Conservation (phyloP, 2,888 invertebrate species). For the Rhabditoides inermis region DNA sequence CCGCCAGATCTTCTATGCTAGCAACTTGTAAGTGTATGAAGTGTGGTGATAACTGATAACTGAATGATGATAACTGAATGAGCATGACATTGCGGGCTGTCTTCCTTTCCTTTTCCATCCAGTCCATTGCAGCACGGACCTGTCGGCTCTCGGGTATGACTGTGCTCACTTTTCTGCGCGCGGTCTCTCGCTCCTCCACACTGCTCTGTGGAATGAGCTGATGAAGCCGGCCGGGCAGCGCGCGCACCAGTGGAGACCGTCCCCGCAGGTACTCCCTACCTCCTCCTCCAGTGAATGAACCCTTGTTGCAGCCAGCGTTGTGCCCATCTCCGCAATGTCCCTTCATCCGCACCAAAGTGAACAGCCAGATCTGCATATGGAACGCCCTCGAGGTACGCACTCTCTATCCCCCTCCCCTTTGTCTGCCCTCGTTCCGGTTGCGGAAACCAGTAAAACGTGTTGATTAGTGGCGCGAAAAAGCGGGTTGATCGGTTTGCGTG, state of each 20-base stretch:
- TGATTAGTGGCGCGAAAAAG: too few relatives aligned
- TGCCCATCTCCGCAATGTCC: constrained; percentile 35
- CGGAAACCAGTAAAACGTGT: too few relatives aligned
- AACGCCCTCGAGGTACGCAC: constrained; percentile 14
- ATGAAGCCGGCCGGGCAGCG: constrained; percentile 9
- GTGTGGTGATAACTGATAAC: too few relatives aligned
- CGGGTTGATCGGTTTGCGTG: too few relatives aligned
- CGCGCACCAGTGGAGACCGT: background rate
- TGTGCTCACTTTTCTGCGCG: constrained; percentile 36
- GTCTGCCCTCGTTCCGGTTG: too few relatives aligned
- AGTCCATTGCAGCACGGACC: constrained; percentile 18
- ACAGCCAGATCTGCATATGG: constrained; percentile 32
- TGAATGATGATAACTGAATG: too few relatives aligned
- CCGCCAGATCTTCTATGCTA: too few relatives aligned
- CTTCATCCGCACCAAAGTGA: constrained; percentile 27
- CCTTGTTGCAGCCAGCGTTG: constrained; percentile 3
- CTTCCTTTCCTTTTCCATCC: too few relatives aligned
- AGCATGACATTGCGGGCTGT: too few relatives aligned
- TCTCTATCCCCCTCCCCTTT: constrained; percentile 17
- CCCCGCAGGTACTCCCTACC: background rate
- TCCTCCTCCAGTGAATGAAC: background rate
- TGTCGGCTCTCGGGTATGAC: constrained; percentile 31
- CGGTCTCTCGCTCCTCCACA: constrained; percentile 29
- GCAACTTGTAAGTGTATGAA: too few relatives aligned
- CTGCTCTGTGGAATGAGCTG: constrained; percentile 25